These are phyloP conservation scores for Argyrosomus regius DNA, from an alignment of 2,797 vertebrate species.

Conservation along the genomic window DNA sequence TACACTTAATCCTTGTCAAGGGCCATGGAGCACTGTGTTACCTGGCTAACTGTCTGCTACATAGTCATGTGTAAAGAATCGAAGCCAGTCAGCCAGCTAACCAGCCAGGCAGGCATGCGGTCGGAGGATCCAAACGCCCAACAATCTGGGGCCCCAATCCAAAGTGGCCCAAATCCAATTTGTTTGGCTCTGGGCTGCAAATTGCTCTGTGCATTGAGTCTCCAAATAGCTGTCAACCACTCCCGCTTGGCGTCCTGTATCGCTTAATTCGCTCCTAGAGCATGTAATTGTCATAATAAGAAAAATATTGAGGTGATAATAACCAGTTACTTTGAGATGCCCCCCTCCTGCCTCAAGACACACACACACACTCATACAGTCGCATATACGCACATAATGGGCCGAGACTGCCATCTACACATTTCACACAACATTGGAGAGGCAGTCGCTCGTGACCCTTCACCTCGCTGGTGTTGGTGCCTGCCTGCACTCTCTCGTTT, in stretches of 20 bases:
- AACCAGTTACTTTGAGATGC: slow-evolving; percentile 87
- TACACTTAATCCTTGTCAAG: slow-evolving; percentile 48
- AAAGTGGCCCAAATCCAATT: slow-evolving; percentile 91
- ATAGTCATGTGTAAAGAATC: slow-evolving; percentile 73
- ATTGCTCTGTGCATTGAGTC: slow-evolving; percentile 90
- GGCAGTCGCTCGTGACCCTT: slow-evolving; percentile 81
- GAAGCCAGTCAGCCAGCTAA: slow-evolving; percentile 64
- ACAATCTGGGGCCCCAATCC: slow-evolving; percentile 86
- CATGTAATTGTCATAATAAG: slow-evolving; percentile 92
- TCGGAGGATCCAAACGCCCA: slow-evolving; percentile 82
- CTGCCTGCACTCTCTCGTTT: slow-evolving; percentile 60
- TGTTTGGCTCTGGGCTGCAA: slow-evolving; percentile 88
- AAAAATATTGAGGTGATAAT: slow-evolving; percentile 91
- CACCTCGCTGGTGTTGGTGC: slow-evolving; percentile 75
- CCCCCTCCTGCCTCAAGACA: slow-evolving; percentile 60
- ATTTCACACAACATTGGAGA: slow-evolving; percentile 85
- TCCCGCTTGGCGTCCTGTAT: slow-evolving; percentile 87
- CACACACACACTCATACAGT: slow-evolving; percentile 35
- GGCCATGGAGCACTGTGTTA: slow-evolving; percentile 52
- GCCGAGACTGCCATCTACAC: slow-evolving; percentile 68
- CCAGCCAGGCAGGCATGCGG: slow-evolving; percentile 67
- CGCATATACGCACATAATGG: slow-evolving; percentile 64
- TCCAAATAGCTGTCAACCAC: slow-evolving; percentile 91
- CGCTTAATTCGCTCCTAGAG: slow-evolving; percentile 88
- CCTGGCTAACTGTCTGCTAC: slow-evolving; percentile 62